phyloP scores from a whole-genome alignment of 2,113 vertebrate species.

The Conger conger region DNA sequence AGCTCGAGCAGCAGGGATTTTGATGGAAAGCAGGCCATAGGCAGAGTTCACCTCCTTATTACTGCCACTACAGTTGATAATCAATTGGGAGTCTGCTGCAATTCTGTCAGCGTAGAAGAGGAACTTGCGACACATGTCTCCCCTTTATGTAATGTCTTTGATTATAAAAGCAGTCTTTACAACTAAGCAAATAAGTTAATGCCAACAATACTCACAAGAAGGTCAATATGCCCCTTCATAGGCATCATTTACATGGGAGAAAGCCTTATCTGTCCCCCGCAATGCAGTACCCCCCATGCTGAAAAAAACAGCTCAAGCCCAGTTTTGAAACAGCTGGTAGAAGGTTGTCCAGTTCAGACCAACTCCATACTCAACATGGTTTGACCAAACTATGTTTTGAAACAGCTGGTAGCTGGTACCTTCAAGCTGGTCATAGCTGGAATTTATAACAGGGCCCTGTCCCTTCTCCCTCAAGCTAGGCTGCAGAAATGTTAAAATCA shows the following conservation, averaged over 20 bases:
- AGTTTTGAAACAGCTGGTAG: too few relatives aligned
- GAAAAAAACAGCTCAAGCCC: too few relatives aligned
- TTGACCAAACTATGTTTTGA: too few relatives aligned
- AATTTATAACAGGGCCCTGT: too few relatives aligned
- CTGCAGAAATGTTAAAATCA: too few relatives aligned
- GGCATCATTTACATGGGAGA: too few relatives aligned
- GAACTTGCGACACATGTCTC: conserved; percentile 17
- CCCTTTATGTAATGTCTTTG: conserved; percentile 41
- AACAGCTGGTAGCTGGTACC: too few relatives aligned
- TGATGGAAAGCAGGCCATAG: conserved; percentile 56
- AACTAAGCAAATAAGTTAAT: neutral
- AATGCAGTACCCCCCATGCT: too few relatives aligned
- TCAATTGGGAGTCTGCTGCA: conserved; percentile 50
- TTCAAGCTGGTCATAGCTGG: too few relatives aligned
- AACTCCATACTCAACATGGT: too few relatives aligned
- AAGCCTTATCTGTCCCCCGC: neutral
- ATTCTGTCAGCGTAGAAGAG: conserved; percentile 44
- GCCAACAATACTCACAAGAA: neutral
- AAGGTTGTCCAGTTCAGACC: too few relatives aligned
- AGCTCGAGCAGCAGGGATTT: conserved; percentile 37
- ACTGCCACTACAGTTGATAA: conserved; percentile 36
- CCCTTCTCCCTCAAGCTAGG: too few relatives aligned
- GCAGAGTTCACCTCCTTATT: conserved; percentile 62
- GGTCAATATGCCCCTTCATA: neutral
- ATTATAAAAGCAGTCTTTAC: neutral